Evolutionary conservation across 2,113 vertebrate species (phyloP), one percentile per base, ranked within the genome.

Genomic region (Ovis canadensis): DNA sequence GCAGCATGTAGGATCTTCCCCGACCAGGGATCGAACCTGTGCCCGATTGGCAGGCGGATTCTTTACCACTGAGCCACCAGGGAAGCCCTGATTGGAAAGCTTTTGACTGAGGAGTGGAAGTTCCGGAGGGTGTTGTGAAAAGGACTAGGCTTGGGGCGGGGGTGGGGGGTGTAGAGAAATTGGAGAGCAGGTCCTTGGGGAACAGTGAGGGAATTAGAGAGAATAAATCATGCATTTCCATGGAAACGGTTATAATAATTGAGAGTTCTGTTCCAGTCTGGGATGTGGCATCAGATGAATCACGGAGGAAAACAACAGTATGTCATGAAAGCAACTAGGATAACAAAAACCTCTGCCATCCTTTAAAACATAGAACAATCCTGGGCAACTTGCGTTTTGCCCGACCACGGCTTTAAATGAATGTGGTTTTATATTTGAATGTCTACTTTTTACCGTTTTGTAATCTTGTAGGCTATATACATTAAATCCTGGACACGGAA

Each of bases 161-260:
- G 7, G 55, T 59, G 12, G 27, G 14, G 19, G 0, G 3, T 23
- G 54, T 59, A 16, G 74, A 23, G 43, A 52, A 5, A 45, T 62
- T 29, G 84, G 60, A 78, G 71, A 94, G 86, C 48, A 74, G 96
- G 92, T 88, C 96, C 29, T 17, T 31, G 50, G 94, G 84, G 92
- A 95, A 59, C 33, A 55, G 77, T 12, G 78, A 89, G 48, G 77
- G 43, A 95, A 55, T 36, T 74, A n/a, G 97, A 86, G 71, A 87
- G 84, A 95, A 45, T 85, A 81, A 97, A 95, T 94, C 21, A 15
- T 90, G n/a, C 64, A 85, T 97, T 95, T 97, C 96, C 95, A 92
- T 97, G 90, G 98, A 88, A 97, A 97, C 97, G 6, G 50, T 93
- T 90, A 45, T 19, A 90, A 92, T 98, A 97, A 98, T 95, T 93